phyloP scores from a whole-genome alignment of 1,140 invertebrate genomes.

The Procambarus clarkii region DNA sequence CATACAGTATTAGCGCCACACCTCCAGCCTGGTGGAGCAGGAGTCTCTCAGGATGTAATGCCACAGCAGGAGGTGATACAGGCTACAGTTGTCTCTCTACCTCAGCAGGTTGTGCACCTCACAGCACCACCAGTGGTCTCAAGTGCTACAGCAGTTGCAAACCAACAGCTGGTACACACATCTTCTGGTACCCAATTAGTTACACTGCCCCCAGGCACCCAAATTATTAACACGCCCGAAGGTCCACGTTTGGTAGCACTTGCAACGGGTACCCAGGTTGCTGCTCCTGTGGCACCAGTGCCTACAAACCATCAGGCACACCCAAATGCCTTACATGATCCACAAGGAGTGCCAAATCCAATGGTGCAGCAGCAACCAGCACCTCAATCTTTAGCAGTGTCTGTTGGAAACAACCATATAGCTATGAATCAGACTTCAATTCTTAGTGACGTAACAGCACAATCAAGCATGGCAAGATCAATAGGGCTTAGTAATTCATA shows the following conservation, averaged over 20 bases:
- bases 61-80: slow-evolving; percentile 59
- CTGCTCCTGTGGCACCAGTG: slow-evolving; percentile 42
- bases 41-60: slow-evolving; percentile 51
- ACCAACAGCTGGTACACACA: slow-evolving; percentile 63
- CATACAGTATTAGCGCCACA: slow-evolving; percentile 58
- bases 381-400: slow-evolving; percentile 42
- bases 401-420: slow-evolving; percentile 39
- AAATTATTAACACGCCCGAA: slow-evolving; percentile 62
- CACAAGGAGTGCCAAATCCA: slow-evolving; percentile 27
- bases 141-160: slow-evolving; percentile 35
- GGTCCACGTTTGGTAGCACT: slow-evolving; percentile 60
- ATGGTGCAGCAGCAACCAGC: slow-evolving; percentile 43
- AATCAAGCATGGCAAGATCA: slow-evolving; percentile 27
- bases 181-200: slow-evolving; percentile 65
- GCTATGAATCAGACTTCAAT: slow-evolving; percentile 47
- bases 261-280: slow-evolving; percentile 43
- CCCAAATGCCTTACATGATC: slow-evolving; percentile 47
- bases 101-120: slow-evolving; percentile 57
- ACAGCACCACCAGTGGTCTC: slow-evolving; percentile 53
- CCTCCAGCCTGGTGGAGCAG: slow-evolving; percentile 36
- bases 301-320: slow-evolving; percentile 48
- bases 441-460: slow-evolving; percentile 30
- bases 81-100: slow-evolving; percentile 46
- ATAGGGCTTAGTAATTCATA: slow-evolving; percentile 40
- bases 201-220: slow-evolving; percentile 61